Evolutionary conservation across 35 echinoderm and acorn worm genomes (phyloP), one percentile per base, ranked within the genome.

Genomic region (Stichopus chloronotus): DNA sequence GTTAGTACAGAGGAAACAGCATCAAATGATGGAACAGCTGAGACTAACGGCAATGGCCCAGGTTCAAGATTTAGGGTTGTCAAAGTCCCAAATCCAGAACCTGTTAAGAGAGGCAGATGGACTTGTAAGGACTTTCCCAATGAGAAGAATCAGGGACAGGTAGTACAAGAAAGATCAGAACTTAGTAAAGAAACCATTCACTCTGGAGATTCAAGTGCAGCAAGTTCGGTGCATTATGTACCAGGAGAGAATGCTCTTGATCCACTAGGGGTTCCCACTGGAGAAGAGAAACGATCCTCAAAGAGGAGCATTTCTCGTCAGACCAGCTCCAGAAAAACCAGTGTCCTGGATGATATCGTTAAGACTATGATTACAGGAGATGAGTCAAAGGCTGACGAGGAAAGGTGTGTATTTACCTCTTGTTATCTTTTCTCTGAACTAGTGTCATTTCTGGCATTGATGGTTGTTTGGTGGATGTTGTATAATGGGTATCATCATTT

Each of bases 181-280:
- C 81, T 69, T 56, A 78, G 69, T 53, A 96, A 94, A 94, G 94
- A 95, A 90, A 94, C 25, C 74, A 58, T 94, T 71, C 86, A 93
- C 72, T 99, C 97, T 88, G 97, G 94, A 17, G 86, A 94, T 89
- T 99, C 97, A 79, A 99, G 97, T 94, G 95, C 97, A 82, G 97
- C 97, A 53, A 99, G 97, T 89, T 99, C 97, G 57, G 95, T 99
- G 84, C 97, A 99, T 94, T 96, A 90, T 90, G 90, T 94, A 55
- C 93, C 90, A 20, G 93, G 93, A 8, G 93, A 96, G 72, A 94
- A 94, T 78, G 76, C 91, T 56, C 11, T 23, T 8, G 87, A 89
- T 89, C 65, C 87, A 9, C 52, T 61, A 21, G 54, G 55, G 16
- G 82, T 53, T 19, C 16, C 20, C 5, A 24, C 43, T 71, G 60